Percentiles rank a stretch among this genome's conserved stretches.
These are phyloP conservation scores for Phalacrocorax pelagicus DNA, from an alignment of 2,113 vertebrate genomes.

Conservation along the genomic window DNA sequence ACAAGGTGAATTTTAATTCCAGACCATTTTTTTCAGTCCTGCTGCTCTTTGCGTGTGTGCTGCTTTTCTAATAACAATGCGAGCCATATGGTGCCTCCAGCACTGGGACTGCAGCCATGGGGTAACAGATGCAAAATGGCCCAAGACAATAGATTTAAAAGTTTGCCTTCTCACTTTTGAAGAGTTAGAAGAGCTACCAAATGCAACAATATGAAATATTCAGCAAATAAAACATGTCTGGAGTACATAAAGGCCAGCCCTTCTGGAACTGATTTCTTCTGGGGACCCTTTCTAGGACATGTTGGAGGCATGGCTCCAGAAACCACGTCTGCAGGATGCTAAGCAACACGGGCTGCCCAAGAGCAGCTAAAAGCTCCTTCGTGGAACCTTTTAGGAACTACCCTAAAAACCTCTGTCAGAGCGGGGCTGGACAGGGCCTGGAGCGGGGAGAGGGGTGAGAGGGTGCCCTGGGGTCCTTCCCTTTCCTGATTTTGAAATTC, in stretches of 20 bases:
- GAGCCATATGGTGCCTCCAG: slow-evolving; percentile 61
- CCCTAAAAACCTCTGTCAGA: neutral
- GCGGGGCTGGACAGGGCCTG: accelerated
- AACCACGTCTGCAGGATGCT: neutral
- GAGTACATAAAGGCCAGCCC: neutral
- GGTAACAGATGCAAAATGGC: slow-evolving; percentile 57
- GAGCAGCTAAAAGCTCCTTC: neutral
- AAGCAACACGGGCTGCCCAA: neutral
- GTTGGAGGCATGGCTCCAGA: neutral
- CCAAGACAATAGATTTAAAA: slow-evolving; percentile 54
- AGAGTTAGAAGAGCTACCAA: slow-evolving; percentile 22
- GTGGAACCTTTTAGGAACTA: neutral
- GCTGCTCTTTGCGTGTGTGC: slow-evolving; percentile 9
- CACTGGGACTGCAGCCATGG: slow-evolving; percentile 30
- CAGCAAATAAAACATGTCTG: neutral
- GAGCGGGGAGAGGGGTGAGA: neutral
- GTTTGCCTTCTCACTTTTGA: slow-evolving; percentile 24
- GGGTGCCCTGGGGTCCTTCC: neutral
- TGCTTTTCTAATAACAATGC: neutral
- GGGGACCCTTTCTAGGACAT: neutral
- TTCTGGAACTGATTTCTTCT: neutral
- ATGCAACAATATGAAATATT: neutral
- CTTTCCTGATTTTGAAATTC: neutral
- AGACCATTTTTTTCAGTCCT: neutral
- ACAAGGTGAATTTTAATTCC: slow-evolving; percentile 60